Conservation (phyloP, 2,113 vertebrate species). For the Hemibagrus wyckioides region DNA sequence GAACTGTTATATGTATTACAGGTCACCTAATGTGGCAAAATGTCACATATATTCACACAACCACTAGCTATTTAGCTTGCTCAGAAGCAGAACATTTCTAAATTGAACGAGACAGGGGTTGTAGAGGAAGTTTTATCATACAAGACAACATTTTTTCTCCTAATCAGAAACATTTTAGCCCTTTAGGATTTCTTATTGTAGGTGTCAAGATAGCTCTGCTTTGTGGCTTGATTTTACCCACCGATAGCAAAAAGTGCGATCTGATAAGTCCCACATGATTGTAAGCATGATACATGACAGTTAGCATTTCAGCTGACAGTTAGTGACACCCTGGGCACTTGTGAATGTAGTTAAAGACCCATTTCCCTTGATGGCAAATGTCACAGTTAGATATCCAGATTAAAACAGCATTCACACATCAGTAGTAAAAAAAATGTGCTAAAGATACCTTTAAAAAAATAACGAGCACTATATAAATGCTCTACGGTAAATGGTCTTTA, state of each 20-base stretch:
- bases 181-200: background rate
- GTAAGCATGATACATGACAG: background rate
- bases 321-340: background rate
- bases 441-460: background rate
- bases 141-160: background rate
- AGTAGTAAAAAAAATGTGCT: background rate
- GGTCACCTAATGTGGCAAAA: constrained; percentile 22
- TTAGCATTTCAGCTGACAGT: background rate
- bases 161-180: background rate
- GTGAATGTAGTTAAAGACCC: constrained; percentile 4
- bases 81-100: constrained; percentile 3
- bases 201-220: background rate
- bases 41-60: constrained; percentile 9
- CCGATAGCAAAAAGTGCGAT: background rate
- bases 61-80: background rate
- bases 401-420: constrained; percentile 10
- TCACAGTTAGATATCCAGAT: constrained; percentile 1
- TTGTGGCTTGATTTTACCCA: constrained; percentile 3
- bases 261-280: background rate
- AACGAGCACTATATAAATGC: background rate
- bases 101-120: background rate
- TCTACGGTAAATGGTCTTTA: constrained; percentile 41
- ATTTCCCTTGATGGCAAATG: constrained; percentile 6
- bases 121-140: background rate
- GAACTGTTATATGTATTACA: constrained; percentile 24